Conservation (phyloP, 2,113 vertebrate genomes). For the Ariopsis seemanni region DNA sequence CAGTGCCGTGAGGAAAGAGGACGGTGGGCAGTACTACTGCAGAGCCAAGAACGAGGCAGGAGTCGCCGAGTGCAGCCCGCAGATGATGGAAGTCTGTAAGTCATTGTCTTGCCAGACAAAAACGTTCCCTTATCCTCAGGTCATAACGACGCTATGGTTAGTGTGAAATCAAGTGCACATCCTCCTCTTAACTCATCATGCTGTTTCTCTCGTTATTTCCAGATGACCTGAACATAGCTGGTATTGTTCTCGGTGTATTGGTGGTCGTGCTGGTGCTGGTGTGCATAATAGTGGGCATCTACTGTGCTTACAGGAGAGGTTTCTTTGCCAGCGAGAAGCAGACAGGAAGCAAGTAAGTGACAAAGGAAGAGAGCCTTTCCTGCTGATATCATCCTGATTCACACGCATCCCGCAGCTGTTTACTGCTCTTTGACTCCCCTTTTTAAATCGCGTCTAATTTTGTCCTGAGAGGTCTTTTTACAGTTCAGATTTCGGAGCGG, state of each 20-base stretch:
- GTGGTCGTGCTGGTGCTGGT: slow-evolving; percentile 85
- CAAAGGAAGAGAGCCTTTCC: slow-evolving; percentile 3
- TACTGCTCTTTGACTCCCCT: slow-evolving; percentile 6
- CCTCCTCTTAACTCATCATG: background rate
- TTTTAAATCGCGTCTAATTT: slow-evolving; percentile 14
- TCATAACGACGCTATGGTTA: background rate
- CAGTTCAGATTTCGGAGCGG: background rate
- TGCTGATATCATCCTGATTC: slow-evolving; percentile 18
- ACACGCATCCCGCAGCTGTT: slow-evolving; percentile 29
- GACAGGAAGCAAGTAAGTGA: slow-evolving; percentile 82
- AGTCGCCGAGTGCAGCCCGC: slow-evolving; percentile 80
- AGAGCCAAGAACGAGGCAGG: slow-evolving; percentile 88
- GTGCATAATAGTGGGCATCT: slow-evolving; percentile 88
- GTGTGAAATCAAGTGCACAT: background rate
- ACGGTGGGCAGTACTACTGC: slow-evolving; percentile 87
- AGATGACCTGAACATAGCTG: slow-evolving; percentile 91
- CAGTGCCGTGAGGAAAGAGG: slow-evolving; percentile 84
- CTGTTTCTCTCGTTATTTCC: slow-evolving; percentile 30
- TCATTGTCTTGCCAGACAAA: background rate
- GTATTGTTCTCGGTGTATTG: slow-evolving; percentile 85
- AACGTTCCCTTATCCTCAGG: background rate
- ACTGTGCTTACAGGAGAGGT: slow-evolving; percentile 92
- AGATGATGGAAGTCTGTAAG: slow-evolving; percentile 94
- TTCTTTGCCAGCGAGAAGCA: slow-evolving; percentile 85
- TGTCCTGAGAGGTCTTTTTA: slow-evolving; percentile 21